Evolutionary conservation across 2,797 vertebrate genomes (phyloP), one percentile per base, ranked within the genome.

Genomic region (Pseudocheirus occidentalis): DNA sequence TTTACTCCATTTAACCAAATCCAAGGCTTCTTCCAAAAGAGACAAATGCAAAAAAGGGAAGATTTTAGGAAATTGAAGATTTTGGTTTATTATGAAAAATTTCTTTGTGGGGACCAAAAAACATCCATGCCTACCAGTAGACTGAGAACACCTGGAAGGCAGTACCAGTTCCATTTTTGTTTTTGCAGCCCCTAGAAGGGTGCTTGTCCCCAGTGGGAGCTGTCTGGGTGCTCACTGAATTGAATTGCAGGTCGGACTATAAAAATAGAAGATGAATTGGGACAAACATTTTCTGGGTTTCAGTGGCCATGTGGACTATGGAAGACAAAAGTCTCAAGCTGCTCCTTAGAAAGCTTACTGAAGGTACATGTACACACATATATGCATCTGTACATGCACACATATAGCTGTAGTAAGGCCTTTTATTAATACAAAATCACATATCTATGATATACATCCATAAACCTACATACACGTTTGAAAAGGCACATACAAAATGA

Each of bases 21-120:
- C 29, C 73, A 81, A 40, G 73, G 18, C 21, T 81, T 18, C 21
- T 81, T 81, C 7, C 73, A 46, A 46, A 46, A 81, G 7, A 46
- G 40, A 81, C 73, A 81, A 24, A 40, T 40, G 18, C 18, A 46
- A 27, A 10, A 46, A 46, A 46, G 40, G 73, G 31, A 18, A 92
- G 87, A 89, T 52, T 27, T 93, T 92, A 59, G 92, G 18, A 3
- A 90, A 21, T 29, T 90, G 55, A 56, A 90, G 87, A 94, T 92
- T 55, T 18, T 93, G 24, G 46, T 27, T 81, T 94, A 28, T 66
- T 91, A 81, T 0, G 34, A 5, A 92, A 24, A 89, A 62, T 28
- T 92, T 24, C 95, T 95, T 24, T 90, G 91, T 94, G 34, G 90
- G 50, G 46, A 28, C 94, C 95, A 92, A 95, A 97, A 91, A 91